Evolutionary conservation across 1,140 invertebrate genomes (phyloP).

Genomic region (Orius laevigatus): DNA sequence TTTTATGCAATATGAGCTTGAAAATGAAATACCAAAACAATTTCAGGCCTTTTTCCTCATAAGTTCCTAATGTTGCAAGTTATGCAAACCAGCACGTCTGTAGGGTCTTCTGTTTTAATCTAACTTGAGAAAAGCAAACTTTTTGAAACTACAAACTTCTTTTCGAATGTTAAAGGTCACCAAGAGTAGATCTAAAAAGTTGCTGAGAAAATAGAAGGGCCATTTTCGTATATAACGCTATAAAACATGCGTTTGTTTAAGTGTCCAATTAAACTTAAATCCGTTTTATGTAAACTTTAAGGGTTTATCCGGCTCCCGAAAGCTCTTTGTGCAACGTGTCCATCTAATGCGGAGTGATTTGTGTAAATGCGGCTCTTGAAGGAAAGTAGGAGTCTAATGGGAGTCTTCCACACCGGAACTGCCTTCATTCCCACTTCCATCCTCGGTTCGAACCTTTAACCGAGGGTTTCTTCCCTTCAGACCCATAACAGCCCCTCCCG

Average conservation of each 20-base stretch:
- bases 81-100: too few species aligned
- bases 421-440: constrained; percentile 6
- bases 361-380: constrained; percentile 3
- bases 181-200: background rate
- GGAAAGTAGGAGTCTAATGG: background rate
- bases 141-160: too few species aligned
- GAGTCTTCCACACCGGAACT: background rate
- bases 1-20: too few species aligned
- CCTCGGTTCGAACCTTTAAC: too few species aligned
- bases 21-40: too few species aligned
- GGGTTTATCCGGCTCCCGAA: background rate
- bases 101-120: too few species aligned
- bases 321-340: constrained; percentile 10
- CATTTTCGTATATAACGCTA: background rate
- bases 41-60: too few species aligned
- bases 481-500: too few species aligned
- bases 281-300: background rate
- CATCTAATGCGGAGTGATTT: constrained; percentile 10
- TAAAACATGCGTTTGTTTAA: background rate
- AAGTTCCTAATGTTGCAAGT: too few species aligned
- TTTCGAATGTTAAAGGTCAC: background rate
- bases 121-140: too few species aligned
- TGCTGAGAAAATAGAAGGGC: background rate
- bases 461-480: too few species aligned
- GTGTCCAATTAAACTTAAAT: background rate